Percentiles rank a stretch among this genome's conserved stretches.
Conservation (phyloP, 2,113 vertebrate species). For the Rhinopomastus cyanomelas region DNA sequence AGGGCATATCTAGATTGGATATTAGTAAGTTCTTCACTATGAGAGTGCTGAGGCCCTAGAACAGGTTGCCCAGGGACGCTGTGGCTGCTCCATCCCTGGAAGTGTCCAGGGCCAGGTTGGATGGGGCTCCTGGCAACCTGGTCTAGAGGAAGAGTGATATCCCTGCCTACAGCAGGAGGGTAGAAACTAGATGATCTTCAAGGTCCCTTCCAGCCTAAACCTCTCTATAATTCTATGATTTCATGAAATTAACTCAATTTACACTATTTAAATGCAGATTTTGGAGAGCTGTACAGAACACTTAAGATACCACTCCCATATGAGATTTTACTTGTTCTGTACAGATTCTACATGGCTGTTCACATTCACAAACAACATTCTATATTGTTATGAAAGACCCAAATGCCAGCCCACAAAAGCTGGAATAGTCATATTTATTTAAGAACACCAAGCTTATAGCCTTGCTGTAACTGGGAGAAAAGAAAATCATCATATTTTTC, state of each 20-base stretch:
- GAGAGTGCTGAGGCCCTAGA: no score
- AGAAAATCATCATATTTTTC: neutral
- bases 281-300: neutral
- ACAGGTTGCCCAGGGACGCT: no score
- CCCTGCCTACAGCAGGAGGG: no score
- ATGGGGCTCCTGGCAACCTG: no score
- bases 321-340: neutral
- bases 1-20: no score
- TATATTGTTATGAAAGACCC: neutral
- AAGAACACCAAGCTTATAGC: slow-evolving; percentile 20
- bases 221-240: no score
- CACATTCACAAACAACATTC: neutral
- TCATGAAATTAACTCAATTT: neutral
- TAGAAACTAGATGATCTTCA: no score
- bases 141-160: no score
- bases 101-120: no score
- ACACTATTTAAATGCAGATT: neutral
- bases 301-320: neutral
- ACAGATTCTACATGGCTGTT: neutral
- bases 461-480: neutral
- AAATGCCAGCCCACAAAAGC: neutral
- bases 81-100: no score
- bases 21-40: no score
- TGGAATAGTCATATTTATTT: neutral
- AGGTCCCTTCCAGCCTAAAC: no score